Conservation (phyloP, 2,113 vertebrate species). For the Naja naja region DNA sequence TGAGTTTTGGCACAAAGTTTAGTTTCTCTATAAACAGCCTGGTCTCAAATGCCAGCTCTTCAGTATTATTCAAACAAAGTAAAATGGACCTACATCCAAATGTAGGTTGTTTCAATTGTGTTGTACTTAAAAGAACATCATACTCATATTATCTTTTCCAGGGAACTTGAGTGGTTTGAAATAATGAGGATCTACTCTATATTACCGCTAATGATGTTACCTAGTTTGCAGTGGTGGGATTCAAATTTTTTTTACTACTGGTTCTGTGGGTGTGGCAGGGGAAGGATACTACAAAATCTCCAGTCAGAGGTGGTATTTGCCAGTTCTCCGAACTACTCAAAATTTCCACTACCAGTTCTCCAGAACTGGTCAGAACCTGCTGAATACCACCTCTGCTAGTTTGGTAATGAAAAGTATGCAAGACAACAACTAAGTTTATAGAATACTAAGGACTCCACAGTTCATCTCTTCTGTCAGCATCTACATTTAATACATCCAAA, state of each 20-base stretch:
- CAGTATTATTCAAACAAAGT: not conserved
- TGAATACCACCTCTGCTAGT: not conserved
- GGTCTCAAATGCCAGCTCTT: not conserved
- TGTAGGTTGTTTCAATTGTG: not conserved
- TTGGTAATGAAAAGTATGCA: not conserved
- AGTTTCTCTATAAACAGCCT: not conserved
- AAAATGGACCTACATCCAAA: not conserved
- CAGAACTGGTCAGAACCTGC: too few species aligned
- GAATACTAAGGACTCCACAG: not conserved
- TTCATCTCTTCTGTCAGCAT: not conserved
- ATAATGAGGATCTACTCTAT: not conserved
- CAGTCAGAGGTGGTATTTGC: too few species aligned
- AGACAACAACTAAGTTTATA: not conserved
- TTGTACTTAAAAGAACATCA: not conserved
- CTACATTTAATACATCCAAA: not conserved
- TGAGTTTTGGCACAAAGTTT: not conserved
- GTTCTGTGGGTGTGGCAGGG: too few species aligned
- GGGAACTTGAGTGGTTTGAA: not conserved
- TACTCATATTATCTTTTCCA: not conserved
- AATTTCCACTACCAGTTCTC: too few species aligned
- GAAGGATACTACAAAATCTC: too few species aligned
- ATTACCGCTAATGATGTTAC: not conserved
- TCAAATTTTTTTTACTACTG: too few species aligned
- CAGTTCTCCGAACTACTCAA: too few species aligned
- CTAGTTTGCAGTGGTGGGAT: not conserved